phyloP scores from a whole-genome alignment of 1,140 invertebrate genomes.

The Zaprionus gabonicus region DNA sequence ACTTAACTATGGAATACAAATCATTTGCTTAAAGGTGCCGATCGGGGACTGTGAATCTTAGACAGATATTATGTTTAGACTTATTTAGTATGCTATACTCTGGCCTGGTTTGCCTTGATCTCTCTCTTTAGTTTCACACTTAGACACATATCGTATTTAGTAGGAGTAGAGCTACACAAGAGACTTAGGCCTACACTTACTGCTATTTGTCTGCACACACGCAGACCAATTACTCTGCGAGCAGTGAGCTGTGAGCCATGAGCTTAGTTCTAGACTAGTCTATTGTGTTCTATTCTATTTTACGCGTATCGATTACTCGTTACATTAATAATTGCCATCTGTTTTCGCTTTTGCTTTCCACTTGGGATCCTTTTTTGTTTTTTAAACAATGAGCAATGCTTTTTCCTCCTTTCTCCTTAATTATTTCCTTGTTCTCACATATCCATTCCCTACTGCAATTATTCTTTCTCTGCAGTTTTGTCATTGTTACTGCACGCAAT shows the following conservation, averaged over 20 bases:
- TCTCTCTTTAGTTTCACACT: constrained; percentile 13
- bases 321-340: constrained; percentile 79
- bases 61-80: neutral
- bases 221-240: constrained; percentile 54
- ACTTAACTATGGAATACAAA: constrained; percentile 24
- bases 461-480: neutral
- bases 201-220: constrained; percentile 36
- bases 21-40: neutral
- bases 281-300: constrained; percentile 14
- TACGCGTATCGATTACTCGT: constrained; percentile 37
- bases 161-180: neutral
- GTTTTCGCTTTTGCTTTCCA: constrained; percentile 40
- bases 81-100: neutral
- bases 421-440: constrained; percentile 2
- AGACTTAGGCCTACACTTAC: constrained; percentile 44
- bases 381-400: constrained; percentile 75
- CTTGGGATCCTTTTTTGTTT: constrained; percentile 53
- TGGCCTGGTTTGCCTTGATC: neutral
- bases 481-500: constrained; percentile 25
- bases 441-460: constrained; percentile 3
- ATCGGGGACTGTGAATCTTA: neutral
- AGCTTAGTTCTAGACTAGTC: constrained; percentile 12
- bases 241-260: constrained; percentile 39
- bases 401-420: constrained; percentile 23
- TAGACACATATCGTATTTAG: constrained; percentile 7